A percentile compares a stretch with the other conserved stretches of the same genome.
phyloP scores from a whole-genome alignment of 2,888 invertebrate species.

The Drosophila paramelanica region DNA sequence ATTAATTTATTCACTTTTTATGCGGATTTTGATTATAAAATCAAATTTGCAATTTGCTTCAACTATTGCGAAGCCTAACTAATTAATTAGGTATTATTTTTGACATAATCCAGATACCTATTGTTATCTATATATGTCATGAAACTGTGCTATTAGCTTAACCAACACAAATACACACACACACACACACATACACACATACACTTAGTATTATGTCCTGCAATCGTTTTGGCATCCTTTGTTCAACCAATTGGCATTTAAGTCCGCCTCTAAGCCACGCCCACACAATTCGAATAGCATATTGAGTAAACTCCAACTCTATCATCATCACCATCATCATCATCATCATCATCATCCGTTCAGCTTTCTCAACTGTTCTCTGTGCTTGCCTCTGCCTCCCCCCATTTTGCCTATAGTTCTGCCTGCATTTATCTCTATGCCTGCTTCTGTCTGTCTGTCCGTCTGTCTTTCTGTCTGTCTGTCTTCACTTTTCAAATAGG shows the following conservation, averaged over 20 bases:
- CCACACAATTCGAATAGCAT: constrained; percentile 39
- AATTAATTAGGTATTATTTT: constrained; percentile 22
- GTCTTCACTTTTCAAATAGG: constrained; percentile 46
- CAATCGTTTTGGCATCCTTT: constrained; percentile 36
- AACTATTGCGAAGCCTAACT: background rate
- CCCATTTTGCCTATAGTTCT: background rate
- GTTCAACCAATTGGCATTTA: constrained; percentile 43
- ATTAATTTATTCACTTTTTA: background rate
- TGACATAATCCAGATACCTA: background rate
- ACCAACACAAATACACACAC: background rate
- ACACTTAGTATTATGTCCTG: constrained; percentile 20
- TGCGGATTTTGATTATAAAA: background rate
- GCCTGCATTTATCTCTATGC: constrained; percentile 1
- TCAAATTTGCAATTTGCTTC: background rate
- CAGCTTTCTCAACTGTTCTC: constrained; percentile 10
- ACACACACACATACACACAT: background rate
- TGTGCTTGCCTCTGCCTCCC: background rate
- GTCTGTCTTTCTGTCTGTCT: constrained; percentile 6
- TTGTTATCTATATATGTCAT: constrained; percentile 4
- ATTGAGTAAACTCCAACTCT: constrained; percentile 26
- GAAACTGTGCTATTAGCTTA: constrained; percentile 20
- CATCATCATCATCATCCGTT: background rate
- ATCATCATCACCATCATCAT: background rate
- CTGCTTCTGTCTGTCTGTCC: background rate
- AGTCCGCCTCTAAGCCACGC: constrained; percentile 36